Evolutionary conservation across 2,113 vertebrate species (phyloP).

Genomic region (Dasypus novemcinctus): DNA sequence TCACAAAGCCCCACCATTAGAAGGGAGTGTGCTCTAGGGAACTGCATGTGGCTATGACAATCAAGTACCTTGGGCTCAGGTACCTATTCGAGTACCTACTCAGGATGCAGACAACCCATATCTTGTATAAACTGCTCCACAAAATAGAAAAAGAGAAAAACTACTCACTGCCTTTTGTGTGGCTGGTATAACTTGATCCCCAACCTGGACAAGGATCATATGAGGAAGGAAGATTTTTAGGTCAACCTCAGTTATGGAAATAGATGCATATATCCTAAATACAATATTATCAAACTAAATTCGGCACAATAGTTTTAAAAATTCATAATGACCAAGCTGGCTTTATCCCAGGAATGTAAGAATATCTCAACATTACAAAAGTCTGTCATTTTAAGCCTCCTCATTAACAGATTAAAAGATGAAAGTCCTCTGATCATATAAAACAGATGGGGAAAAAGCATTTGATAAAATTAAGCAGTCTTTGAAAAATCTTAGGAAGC

Average conservation of each 20-base stretch:
- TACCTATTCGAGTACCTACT: neutral
- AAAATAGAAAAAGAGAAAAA: slow-evolving; percentile 15
- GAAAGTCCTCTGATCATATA: neutral
- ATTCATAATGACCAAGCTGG: neutral
- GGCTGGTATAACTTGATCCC: neutral
- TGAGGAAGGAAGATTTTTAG: neutral
- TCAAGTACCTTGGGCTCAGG: neutral
- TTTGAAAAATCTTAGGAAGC: slow-evolving; percentile 22
- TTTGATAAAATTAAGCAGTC: slow-evolving; percentile 25
- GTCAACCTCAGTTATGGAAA: neutral
- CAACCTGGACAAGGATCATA: neutral
- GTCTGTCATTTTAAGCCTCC: neutral
- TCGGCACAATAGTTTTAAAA: neutral
- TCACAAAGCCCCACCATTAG: neutral
- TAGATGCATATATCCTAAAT: neutral
- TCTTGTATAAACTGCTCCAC: neutral
- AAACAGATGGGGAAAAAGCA: neutral
- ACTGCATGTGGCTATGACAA: neutral
- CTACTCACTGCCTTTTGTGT: neutral
- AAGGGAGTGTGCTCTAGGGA: neutral
- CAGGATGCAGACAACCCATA: neutral
- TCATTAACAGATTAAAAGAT: neutral
- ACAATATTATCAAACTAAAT: neutral
- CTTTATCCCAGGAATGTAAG: neutral
- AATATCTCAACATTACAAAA: slow-evolving; percentile 21